These are phyloP conservation scores for Oxycera nigricornis DNA, from an alignment of 2,888 invertebrate genomes.

Conservation along the genomic window DNA sequence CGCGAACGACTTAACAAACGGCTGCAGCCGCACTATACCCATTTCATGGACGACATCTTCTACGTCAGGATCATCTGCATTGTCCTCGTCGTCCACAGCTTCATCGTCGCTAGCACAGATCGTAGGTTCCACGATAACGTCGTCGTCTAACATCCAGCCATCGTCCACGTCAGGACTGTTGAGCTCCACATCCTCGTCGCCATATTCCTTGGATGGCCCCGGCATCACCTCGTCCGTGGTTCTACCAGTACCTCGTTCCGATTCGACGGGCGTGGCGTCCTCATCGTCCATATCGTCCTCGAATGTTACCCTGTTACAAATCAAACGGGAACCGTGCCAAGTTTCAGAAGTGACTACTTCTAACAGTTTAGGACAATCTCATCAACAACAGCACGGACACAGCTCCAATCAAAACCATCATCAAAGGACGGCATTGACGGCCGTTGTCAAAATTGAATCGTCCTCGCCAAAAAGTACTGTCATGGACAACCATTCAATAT, in stretches of 20 bases:
- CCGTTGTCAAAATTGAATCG: constrained; percentile 61
- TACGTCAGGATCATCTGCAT: constrained; percentile 9
- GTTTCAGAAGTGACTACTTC: constrained; percentile 62
- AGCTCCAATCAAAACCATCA: constrained; percentile 46
- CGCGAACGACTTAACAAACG: constrained; percentile 46
- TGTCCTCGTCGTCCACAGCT: not conserved
- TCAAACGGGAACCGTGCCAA: constrained; percentile 62
- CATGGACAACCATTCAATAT: constrained; percentile 53
- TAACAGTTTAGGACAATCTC: constrained; percentile 55
- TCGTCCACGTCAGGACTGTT: constrained; percentile 28
- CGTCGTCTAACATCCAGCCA: constrained; percentile 10
- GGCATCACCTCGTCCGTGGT: constrained; percentile 35
- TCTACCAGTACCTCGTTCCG: constrained; percentile 5
- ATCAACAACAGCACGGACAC: constrained; percentile 43
- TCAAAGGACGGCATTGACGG: constrained; percentile 55
- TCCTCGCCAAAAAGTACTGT: constrained; percentile 59
- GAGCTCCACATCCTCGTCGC: constrained; percentile 24
- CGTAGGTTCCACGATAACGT: constrained; percentile 1
- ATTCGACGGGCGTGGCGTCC: constrained; percentile 2
- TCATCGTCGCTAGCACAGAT: constrained; percentile 19
- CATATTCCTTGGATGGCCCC: constrained; percentile 38
- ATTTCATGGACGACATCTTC: constrained; percentile 48
- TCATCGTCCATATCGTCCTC: constrained; percentile 50
- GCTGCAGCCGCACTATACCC: constrained; percentile 51
- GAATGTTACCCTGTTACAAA: constrained; percentile 58